Evolutionary conservation across 1,140 invertebrate species (phyloP).

Genomic region (Drosophila malerkotliana): DNA sequence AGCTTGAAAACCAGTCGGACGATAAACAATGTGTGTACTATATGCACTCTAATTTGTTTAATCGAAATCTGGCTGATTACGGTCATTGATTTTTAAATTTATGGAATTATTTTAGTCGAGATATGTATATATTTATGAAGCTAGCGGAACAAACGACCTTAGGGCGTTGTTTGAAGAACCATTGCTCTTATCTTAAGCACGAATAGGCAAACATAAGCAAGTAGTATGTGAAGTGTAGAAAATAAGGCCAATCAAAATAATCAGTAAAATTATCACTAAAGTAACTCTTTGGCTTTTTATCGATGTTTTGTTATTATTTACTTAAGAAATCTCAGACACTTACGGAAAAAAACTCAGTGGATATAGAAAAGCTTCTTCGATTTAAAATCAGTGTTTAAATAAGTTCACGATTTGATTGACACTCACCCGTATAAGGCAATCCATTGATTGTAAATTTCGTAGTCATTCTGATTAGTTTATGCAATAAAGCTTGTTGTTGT

Average conservation of each 20-base stretch:
- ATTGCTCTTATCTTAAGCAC: background rate
- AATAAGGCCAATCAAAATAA: background rate
- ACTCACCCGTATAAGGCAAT: constrained; percentile 77
- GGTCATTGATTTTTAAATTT: background rate
- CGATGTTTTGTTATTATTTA: background rate
- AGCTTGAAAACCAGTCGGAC: constrained; percentile 4
- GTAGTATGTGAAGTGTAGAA: background rate
- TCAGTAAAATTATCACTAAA: background rate
- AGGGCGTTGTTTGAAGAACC: background rate
- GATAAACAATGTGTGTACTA: constrained; percentile 12
- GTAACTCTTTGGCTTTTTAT: background rate
- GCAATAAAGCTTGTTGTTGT: background rate
- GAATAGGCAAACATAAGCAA: background rate
- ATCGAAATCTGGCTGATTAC: background rate
- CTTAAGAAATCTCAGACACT: too few relatives aligned
- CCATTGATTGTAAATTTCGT: constrained; percentile 84
- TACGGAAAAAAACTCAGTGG: too few relatives aligned
- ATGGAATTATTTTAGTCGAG: constrained; percentile 6
- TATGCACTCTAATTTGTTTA: constrained; percentile 10
- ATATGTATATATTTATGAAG: background rate
- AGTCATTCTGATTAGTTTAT: constrained; percentile 34
- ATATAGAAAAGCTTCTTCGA: too few relatives aligned
- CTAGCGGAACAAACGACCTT: constrained; percentile 12
- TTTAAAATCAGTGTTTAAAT: background rate
- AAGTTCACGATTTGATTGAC: background rate